These are phyloP conservation scores for Apaloderma vittatum DNA, from an alignment of 2,113 vertebrate genomes.

Conservation along the genomic window DNA sequence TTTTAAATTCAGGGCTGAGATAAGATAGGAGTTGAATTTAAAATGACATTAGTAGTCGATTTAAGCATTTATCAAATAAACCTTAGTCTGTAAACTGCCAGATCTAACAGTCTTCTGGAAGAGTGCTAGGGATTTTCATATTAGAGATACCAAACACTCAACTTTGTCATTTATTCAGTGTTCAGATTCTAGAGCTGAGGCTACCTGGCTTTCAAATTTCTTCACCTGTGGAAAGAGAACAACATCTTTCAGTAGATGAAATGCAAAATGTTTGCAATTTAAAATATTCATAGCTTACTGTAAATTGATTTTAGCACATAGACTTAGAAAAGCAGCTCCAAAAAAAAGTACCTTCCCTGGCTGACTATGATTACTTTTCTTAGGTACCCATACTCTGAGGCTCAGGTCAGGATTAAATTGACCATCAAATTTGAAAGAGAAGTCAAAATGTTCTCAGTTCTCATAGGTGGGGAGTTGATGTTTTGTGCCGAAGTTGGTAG, in stretches of 20 bases:
- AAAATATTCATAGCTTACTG: not conserved
- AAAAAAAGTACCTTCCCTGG: not conserved
- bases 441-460: not conserved
- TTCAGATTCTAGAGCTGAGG: not conserved
- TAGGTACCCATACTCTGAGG: not conserved
- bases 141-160: accelerated
- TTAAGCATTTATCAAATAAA: not conserved
- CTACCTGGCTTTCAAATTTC: not conserved
- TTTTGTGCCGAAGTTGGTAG: not conserved
- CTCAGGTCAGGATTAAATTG: not conserved
- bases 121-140: not conserved
- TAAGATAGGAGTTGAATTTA: not conserved
- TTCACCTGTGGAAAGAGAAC: not conserved
- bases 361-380: not conserved
- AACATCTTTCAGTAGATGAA: not conserved
- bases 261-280: not conserved
- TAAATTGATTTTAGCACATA: not conserved
- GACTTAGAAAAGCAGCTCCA: not conserved
- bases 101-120: not conserved
- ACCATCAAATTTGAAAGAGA: not conserved
- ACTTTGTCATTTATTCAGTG: not conserved
- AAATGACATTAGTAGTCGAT: not conserved
- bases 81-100: not conserved
- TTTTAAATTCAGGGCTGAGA: not conserved
- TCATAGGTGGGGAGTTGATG: not conserved